phyloP scores from a whole-genome alignment of 2,113 vertebrate genomes.

The Gallinago undulata region DNA sequence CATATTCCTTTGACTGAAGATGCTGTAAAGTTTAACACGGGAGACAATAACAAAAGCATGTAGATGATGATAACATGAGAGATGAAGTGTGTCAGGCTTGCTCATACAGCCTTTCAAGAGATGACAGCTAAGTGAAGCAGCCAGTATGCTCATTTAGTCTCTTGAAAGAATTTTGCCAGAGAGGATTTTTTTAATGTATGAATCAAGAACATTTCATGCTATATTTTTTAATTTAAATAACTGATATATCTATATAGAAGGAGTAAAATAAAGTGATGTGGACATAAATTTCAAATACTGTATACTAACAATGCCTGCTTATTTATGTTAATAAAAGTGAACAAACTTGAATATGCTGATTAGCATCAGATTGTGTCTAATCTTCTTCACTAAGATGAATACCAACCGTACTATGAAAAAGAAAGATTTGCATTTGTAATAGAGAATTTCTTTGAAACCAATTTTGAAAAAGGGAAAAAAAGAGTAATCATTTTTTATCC shows the following conservation, averaged over 20 bases:
- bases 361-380: not conserved
- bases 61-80: not conserved
- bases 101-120: not conserved
- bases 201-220: not conserved
- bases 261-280: not conserved
- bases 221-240: not conserved
- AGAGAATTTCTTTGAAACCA: not conserved
- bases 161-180: not conserved
- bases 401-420: not conserved
- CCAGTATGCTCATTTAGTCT: constrained; percentile 37
- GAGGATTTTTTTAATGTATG: not conserved
- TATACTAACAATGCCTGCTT: not conserved
- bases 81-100: constrained; percentile 32
- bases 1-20: not conserved
- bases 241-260: not conserved
- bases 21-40: not conserved
- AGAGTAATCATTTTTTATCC: not conserved
- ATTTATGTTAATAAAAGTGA: not conserved
- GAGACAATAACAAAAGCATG: not conserved
- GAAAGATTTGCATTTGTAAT: not conserved
- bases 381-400: not conserved
- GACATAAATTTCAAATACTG: not conserved
- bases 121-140: constrained; percentile 23
- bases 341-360: not conserved
- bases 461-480: not conserved